phyloP scores from a whole-genome alignment of 2,797 vertebrate genomes.

The Coreius guichenoti region DNA sequence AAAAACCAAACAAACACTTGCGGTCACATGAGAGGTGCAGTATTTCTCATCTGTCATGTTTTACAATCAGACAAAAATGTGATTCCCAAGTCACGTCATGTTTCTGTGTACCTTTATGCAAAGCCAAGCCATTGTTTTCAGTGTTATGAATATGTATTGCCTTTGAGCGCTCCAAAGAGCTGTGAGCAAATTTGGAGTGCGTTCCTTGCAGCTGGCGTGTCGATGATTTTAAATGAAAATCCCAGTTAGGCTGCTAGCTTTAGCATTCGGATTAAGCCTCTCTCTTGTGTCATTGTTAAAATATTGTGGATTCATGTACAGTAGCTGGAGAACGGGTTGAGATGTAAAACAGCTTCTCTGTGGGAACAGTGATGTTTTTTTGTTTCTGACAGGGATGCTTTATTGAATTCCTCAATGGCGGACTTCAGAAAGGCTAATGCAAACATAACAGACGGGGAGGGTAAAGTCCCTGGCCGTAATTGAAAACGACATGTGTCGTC shows the following conservation, averaged over 20 bases:
- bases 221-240: constrained; percentile 28
- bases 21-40: constrained; percentile 13
- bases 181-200: constrained; percentile 30
- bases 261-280: constrained; percentile 9
- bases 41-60: constrained; percentile 21
- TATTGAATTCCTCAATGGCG: constrained; percentile 15
- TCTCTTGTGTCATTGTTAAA: constrained; percentile 7
- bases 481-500: neutral
- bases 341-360: constrained; percentile 20
- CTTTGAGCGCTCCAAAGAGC: constrained; percentile 21
- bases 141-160: constrained; percentile 50
- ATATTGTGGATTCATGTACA: constrained; percentile 2
- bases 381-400: neutral
- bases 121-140: constrained; percentile 9
- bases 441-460: neutral
- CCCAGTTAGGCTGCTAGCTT: neutral
- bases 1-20: neutral
- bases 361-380: constrained; percentile 7
- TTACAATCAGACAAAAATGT: constrained; percentile 16
- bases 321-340: neutral
- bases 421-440: constrained; percentile 13
- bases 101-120: constrained; percentile 7
- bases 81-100: constrained; percentile 5
- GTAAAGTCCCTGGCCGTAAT: neutral
- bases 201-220: neutral